Percentiles rank a stretch among this genome's conserved stretches.
phyloP scores from a whole-genome alignment of 2,888 invertebrate genomes.

The Leptopterna dolabrata region DNA sequence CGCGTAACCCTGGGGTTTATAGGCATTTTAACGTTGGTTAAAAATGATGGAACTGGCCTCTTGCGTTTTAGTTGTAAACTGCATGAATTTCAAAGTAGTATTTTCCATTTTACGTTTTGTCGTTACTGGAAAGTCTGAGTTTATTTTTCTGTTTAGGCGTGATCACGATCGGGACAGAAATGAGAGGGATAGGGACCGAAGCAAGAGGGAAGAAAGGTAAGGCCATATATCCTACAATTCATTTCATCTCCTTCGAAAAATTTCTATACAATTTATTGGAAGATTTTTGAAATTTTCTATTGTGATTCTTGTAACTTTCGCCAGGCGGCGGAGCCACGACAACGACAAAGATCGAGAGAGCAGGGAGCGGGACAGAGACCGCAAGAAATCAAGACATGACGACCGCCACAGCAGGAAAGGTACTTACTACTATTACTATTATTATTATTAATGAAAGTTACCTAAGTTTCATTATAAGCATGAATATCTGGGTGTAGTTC shows the following conservation, averaged over 20 bases:
- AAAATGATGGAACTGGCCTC: too few relatives aligned
- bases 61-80: too few relatives aligned
- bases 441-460: background rate
- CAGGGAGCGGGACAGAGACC: constrained; percentile 55
- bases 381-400: constrained; percentile 64
- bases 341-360: constrained; percentile 60
- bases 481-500: too few relatives aligned
- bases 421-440: background rate
- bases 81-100: too few relatives aligned
- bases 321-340: constrained; percentile 31
- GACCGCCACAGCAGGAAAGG: constrained; percentile 64
- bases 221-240: too few relatives aligned
- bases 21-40: too few relatives aligned
- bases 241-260: background rate
- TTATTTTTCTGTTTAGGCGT: background rate
- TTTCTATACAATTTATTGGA: too few relatives aligned
- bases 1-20: too few relatives aligned
- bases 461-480: background rate
- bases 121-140: too few relatives aligned
- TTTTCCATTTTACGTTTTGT: too few relatives aligned
- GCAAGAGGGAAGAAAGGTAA: constrained; percentile 40
- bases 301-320: background rate
- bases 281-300: background rate
- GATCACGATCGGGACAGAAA: constrained; percentile 45
- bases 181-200: constrained; percentile 36